Conservation (phyloP, 1,140 invertebrate genomes). For the Hypsibius dujardini region DNA sequence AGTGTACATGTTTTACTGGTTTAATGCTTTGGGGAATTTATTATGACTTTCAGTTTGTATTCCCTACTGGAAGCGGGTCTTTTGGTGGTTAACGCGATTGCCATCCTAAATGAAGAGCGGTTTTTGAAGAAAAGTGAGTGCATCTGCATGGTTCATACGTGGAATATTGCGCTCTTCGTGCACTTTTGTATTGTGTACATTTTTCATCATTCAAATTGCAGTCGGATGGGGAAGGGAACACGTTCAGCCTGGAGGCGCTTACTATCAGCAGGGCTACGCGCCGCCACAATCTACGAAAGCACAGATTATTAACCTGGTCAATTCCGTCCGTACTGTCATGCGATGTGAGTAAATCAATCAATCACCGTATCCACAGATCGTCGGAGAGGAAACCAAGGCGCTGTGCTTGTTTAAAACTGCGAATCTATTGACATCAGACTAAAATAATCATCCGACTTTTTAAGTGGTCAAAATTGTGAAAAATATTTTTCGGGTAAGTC, state of each 20-base stretch:
- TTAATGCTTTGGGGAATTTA: neutral
- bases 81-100: slow-evolving; percentile 8
- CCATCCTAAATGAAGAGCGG: neutral
- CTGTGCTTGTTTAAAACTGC: too few relatives aligned
- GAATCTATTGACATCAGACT: too few relatives aligned
- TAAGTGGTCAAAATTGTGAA: too few relatives aligned
- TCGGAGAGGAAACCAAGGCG: too few relatives aligned
- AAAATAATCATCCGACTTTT: too few relatives aligned
- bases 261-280: slow-evolving; percentile 1
- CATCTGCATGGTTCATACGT: neutral
- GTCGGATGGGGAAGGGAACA: slow-evolving; percentile 5
- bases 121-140: slow-evolving; percentile 7
- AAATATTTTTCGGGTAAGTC: neutral
- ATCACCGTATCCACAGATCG: too few relatives aligned
- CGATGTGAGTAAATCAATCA: neutral
- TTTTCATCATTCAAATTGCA: neutral
- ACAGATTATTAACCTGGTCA: slow-evolving; percentile 14
- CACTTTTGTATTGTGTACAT: neutral
- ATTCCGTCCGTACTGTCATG: slow-evolving; percentile 13
- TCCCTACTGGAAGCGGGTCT: neutral
- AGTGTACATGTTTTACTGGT: too few relatives aligned
- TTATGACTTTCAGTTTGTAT: neutral
- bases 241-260: slow-evolving; percentile 8
- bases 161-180: neutral
- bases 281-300: slow-evolving; percentile 14